Conservation (phyloP, 2,113 vertebrate species). For the Jacana jacana region DNA sequence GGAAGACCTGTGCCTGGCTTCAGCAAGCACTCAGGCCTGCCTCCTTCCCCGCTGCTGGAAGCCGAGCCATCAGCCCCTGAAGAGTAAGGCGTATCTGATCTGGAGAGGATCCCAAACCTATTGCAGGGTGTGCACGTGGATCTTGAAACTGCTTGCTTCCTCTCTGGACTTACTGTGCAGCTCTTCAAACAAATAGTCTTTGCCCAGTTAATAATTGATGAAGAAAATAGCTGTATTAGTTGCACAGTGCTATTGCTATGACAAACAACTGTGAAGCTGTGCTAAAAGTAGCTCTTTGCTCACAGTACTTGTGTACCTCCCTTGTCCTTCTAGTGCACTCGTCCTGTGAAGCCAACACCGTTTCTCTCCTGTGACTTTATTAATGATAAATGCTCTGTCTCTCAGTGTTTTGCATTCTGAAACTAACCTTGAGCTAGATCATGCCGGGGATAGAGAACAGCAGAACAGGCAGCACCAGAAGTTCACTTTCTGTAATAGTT, state of each 20-base stretch:
- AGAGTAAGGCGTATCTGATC: background rate
- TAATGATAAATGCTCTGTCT: background rate
- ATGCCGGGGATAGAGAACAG: background rate
- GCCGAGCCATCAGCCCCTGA: fast-evolving
- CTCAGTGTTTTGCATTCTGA: background rate
- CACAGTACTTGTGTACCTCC: background rate
- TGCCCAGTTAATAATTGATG: conserved; percentile 50
- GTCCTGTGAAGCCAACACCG: background rate
- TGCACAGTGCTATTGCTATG: background rate
- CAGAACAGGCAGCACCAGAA: background rate
- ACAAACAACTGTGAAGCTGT: background rate
- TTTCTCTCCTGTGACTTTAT: background rate
- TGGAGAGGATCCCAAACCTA: background rate
- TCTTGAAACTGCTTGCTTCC: background rate
- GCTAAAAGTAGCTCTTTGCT: background rate
- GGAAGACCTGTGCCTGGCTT: fast-evolving
- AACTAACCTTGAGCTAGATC: background rate
- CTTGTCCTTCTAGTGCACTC: background rate
- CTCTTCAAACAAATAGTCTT: conserved; percentile 1
- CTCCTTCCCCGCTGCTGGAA: background rate
- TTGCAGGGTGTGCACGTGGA: background rate
- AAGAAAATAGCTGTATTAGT: background rate
- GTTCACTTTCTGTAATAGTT: background rate
- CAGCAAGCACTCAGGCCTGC: background rate
- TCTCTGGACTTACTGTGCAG: conserved; percentile 7